These are phyloP conservation scores for Gallinago stenura DNA, from an alignment of 2,797 vertebrate genomes.

Conservation along the genomic window DNA sequence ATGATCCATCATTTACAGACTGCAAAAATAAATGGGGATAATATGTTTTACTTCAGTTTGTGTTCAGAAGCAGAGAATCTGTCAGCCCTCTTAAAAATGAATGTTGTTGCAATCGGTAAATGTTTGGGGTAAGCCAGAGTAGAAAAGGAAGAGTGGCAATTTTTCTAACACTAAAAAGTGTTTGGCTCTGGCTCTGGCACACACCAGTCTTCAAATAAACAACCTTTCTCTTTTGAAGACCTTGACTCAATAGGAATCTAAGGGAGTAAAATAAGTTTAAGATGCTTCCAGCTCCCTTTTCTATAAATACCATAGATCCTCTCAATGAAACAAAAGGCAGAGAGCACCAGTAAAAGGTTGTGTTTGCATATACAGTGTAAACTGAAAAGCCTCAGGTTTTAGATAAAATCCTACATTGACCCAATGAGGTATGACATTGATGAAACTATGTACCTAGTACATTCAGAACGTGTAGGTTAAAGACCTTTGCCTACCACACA, in stretches of 20 bases:
- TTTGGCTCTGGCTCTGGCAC: constrained; percentile 26
- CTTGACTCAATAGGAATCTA: neutral
- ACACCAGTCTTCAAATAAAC: constrained; percentile 45
- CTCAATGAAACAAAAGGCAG: constrained; percentile 65
- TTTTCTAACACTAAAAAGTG: neutral
- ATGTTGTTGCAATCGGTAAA: neutral
- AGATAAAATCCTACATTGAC: constrained; percentile 72
- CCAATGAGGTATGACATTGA: constrained; percentile 63
- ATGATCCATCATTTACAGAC: neutral
- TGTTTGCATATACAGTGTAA: constrained; percentile 68
- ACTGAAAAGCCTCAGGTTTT: constrained; percentile 71
- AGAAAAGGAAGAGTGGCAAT: neutral
- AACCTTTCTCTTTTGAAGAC: constrained; percentile 49
- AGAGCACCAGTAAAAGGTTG: constrained; percentile 58
- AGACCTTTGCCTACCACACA: constrained; percentile 72
- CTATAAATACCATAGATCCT: constrained; percentile 45
- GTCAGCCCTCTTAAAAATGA: neutral
- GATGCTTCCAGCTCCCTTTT: constrained; percentile 47
- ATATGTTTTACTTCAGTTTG: neutral
- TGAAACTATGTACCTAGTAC: constrained; percentile 54
- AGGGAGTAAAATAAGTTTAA: constrained; percentile 44
- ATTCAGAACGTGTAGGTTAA: constrained; percentile 48
- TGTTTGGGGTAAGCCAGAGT: neutral
- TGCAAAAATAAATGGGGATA: neutral
- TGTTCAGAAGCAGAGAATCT: neutral